Conservation (phyloP, 2,888 invertebrate genomes). For the Amphipyra tragopoginis region DNA sequence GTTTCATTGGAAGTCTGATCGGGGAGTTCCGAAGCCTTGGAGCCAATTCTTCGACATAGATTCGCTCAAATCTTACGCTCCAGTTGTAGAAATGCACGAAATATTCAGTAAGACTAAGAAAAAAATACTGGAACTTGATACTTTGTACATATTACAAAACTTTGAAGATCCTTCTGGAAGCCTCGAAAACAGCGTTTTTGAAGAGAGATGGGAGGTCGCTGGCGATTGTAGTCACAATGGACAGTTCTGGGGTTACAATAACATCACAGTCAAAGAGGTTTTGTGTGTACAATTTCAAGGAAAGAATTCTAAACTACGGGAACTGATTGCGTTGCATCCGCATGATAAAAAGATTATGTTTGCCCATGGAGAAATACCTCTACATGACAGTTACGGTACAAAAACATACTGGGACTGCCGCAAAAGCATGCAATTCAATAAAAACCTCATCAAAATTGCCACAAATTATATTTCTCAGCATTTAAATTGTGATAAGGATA, state of each 20-base stretch:
- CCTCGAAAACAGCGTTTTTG: slow-evolving; percentile 94
- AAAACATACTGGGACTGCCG: slow-evolving; percentile 95
- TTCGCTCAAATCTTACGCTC: slow-evolving; percentile 94
- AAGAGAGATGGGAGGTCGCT: slow-evolving; percentile 93
- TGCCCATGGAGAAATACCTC: slow-evolving; percentile 95
- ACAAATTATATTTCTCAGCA: slow-evolving; percentile 87
- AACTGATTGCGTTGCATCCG: slow-evolving; percentile 87
- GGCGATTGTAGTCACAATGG: slow-evolving; percentile 74
- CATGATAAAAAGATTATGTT: slow-evolving; percentile 91
- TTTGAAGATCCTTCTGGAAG: slow-evolving; percentile 92
- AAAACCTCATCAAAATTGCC: slow-evolving; percentile 91
- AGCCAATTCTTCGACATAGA: slow-evolving; percentile 95
- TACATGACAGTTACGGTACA: slow-evolving; percentile 97
- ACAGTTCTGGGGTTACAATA: slow-evolving; percentile 93
- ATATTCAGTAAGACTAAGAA: slow-evolving; percentile 85
- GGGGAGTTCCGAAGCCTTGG: slow-evolving; percentile 93
- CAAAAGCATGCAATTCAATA: slow-evolving; percentile 97
- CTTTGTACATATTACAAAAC: slow-evolving; percentile 95
- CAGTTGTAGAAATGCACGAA: slow-evolving; percentile 96
- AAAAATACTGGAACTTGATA: slow-evolving; percentile 90
- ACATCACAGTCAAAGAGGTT: slow-evolving; percentile 91
- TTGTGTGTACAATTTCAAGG: slow-evolving; percentile 96
- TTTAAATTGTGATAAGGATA: slow-evolving; percentile 69
- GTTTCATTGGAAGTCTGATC: slow-evolving; percentile 95
- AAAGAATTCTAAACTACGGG: slow-evolving; percentile 91